phyloP scores from a whole-genome alignment of 2,113 vertebrate genomes.

The Aptenodytes patagonicus region DNA sequence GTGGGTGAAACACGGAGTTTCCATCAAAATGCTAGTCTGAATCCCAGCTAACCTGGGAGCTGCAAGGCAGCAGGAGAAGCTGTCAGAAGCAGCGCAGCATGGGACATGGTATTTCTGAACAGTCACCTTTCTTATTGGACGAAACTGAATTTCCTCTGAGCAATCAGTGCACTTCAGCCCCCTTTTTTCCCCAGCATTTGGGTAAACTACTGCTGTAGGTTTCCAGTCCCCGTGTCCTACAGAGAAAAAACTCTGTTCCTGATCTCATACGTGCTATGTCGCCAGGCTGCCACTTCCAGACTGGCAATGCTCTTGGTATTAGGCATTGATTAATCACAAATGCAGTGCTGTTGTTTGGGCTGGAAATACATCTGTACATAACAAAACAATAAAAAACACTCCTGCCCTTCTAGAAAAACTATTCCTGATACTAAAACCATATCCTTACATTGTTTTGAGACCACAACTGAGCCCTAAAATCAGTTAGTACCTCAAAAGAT shows the following conservation, averaged over 20 bases:
- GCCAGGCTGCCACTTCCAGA: background rate
- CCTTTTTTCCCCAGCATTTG: background rate
- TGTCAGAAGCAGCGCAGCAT: background rate
- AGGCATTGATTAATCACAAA: conserved; percentile 17
- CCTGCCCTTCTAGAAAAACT: background rate
- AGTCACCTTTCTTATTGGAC: background rate
- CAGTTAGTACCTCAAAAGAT: background rate
- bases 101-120: background rate
- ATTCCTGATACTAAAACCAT: background rate
- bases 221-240: background rate
- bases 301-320: background rate
- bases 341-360: background rate
- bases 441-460: background rate
- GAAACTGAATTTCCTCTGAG: background rate
- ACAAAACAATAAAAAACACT: background rate
- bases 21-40: background rate
- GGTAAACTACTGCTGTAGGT: background rate
- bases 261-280: rapidly evolving
- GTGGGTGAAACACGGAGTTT: background rate
- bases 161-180: background rate
- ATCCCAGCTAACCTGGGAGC: background rate
- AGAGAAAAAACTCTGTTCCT: background rate
- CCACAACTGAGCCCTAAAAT: background rate
- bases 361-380: background rate
- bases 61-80: rapidly evolving